Percentiles rank a stretch among this genome's conserved stretches.
Evolutionary conservation across 2,113 vertebrate species (phyloP).

Genomic region (Talpa occidentalis): DNA sequence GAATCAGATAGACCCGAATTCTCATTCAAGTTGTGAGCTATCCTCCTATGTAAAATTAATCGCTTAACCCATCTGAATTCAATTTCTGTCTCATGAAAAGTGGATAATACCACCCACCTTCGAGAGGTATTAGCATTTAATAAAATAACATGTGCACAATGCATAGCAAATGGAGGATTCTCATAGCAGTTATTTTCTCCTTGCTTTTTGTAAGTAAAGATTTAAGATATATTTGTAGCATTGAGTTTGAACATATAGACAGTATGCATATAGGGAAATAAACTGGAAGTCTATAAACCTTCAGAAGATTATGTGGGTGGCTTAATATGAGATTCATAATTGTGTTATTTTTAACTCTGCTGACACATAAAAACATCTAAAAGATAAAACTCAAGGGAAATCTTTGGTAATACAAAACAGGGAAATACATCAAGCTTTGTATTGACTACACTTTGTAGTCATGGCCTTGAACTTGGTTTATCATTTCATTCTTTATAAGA

Average conservation of each 20-base stretch:
- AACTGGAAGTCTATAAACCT: conserved; percentile 20
- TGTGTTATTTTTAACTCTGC: conserved; percentile 34
- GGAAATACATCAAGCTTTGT: background rate
- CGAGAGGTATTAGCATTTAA: background rate
- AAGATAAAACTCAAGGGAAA: background rate
- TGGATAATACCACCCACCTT: background rate
- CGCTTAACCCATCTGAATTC: background rate
- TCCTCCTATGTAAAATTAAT: background rate
- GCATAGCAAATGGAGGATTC: background rate
- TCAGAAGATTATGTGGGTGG: conserved; percentile 50
- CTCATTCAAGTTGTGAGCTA: conserved; percentile 16
- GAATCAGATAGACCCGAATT: background rate
- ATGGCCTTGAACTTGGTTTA: background rate
- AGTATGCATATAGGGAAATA: background rate
- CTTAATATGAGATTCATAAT: conserved; percentile 56
- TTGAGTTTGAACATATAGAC: background rate
- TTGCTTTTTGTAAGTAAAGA: conserved; percentile 10
- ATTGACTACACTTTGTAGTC: background rate
- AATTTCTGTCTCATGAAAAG: conserved; percentile 32
- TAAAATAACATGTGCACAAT: background rate
- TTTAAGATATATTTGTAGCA: background rate
- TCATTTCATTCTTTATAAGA: background rate
- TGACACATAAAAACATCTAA: background rate
- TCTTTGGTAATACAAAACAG: conserved; percentile 28
- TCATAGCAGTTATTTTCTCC: background rate